A percentile compares a stretch with the other conserved stretches of the same genome.
Evolutionary conservation across 2,888 invertebrate species (phyloP).

Genomic region (Abrostola tripartita): DNA sequence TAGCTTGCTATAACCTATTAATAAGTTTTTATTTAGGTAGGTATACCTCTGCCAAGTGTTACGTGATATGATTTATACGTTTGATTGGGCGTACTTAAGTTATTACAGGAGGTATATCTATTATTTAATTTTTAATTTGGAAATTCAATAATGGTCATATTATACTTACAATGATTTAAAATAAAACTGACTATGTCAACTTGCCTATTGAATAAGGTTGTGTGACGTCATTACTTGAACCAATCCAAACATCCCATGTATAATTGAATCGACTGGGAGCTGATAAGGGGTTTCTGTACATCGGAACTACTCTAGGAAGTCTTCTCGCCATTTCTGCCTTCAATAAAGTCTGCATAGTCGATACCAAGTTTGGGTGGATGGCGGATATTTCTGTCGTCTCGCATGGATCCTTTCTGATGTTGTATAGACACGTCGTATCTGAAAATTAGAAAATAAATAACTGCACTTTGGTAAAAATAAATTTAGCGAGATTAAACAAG

Average conservation of each 20-base stretch:
- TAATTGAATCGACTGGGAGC: slow-evolving; percentile 71
- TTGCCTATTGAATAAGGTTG: background rate
- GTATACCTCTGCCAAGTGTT: no score
- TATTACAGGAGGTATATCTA: no score
- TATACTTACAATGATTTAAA: no score
- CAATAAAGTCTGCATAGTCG: slow-evolving; percentile 59
- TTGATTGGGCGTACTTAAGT: no score
- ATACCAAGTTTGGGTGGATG: slow-evolving; percentile 64
- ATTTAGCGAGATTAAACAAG: background rate
- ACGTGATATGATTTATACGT: no score
- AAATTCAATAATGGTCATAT: no score
- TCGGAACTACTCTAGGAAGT: slow-evolving; percentile 66
- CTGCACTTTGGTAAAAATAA: background rate
- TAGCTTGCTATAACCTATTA: no score
- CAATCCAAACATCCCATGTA: slow-evolving; percentile 74
- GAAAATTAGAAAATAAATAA: slow-evolving; percentile 49
- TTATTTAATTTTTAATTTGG: no score
- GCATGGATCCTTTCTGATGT: slow-evolving; percentile 78
- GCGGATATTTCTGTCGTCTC: slow-evolving; percentile 72
- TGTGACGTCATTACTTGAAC: slow-evolving; percentile 9
- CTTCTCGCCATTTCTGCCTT: slow-evolving; percentile 63
- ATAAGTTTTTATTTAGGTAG: no score
- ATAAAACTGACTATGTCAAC: no score
- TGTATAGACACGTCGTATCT: slow-evolving; percentile 74
- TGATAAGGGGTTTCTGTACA: slow-evolving; percentile 69